A percentile compares a stretch with the other conserved stretches of the same genome.
phyloP scores from a whole-genome alignment of 2,797 vertebrate genomes.

The Anguilla pacifica region DNA sequence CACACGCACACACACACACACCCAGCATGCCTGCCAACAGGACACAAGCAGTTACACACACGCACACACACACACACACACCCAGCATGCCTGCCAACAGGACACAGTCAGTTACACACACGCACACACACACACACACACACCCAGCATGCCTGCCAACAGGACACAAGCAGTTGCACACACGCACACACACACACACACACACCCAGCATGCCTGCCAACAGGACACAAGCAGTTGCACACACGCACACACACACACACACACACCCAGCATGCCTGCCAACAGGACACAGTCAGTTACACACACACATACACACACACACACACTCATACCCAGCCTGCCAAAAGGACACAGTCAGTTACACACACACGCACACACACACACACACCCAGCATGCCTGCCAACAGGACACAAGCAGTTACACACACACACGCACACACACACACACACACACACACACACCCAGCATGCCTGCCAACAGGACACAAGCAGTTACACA shows the following conservation, averaged over 20 bases:
- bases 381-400: background rate
- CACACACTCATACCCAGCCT: background rate
- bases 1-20: background rate
- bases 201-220: too few species aligned
- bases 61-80: background rate
- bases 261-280: slow-evolving; percentile 79
- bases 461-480: slow-evolving; percentile 65
- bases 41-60: background rate
- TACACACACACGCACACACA: background rate
- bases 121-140: background rate
- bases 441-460: background rate
- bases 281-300: background rate
- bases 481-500: background rate
- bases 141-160: background rate
- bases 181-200: too few species aligned
- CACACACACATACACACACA: background rate
- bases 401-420: background rate
- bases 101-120: slow-evolving; percentile 1
- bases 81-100: background rate
- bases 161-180: too few species aligned
- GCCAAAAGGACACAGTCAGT: background rate
- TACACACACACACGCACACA: too few species aligned
- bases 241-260: background rate
- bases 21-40: background rate
- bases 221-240: slow-evolving; percentile 32